A percentile compares a stretch with the other conserved stretches of the same genome.
Conservation (phyloP, 1,140 invertebrate genomes). For the Pogonomyrmex californicus region DNA sequence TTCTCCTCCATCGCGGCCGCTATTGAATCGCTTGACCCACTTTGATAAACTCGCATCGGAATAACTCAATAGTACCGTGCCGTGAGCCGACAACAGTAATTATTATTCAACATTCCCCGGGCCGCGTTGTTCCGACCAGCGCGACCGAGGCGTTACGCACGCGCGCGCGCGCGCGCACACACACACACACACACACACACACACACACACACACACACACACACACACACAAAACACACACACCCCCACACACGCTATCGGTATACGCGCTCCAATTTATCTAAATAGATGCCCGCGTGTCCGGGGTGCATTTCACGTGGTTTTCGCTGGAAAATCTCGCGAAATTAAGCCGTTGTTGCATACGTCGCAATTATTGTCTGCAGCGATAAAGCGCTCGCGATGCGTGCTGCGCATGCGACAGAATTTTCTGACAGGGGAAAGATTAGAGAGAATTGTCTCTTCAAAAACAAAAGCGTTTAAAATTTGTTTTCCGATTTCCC, state of each 20-base stretch:
- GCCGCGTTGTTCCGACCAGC: not conserved
- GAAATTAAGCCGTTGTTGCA: not conserved
- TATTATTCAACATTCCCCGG: constrained; percentile 82
- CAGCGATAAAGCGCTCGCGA: not conserved
- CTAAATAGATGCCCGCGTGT: constrained; percentile 43
- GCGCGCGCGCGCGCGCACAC: not conserved
- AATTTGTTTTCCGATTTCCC: not conserved
- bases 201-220: not conserved
- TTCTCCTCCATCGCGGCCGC: constrained; percentile 79
- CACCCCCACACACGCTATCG: not conserved
- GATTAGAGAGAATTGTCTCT: no score
- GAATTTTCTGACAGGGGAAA: no score
- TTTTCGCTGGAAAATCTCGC: not conserved
- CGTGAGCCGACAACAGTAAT: constrained; percentile 83
- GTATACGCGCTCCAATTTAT: constrained; percentile 68
- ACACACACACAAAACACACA: not conserved
- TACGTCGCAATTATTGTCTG: constrained; percentile 13
- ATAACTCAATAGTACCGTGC: constrained; percentile 85
- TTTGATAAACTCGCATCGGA: constrained; percentile 86
- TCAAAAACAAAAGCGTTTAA: no score
- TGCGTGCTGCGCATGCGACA: no score
- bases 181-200: constrained; percentile 1
- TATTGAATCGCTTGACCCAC: constrained; percentile 87
- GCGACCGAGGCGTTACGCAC: not conserved
- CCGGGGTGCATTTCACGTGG: not conserved